Conservation (phyloP, 2,888 invertebrate genomes). For the Aproaerema taeniolella region DNA sequence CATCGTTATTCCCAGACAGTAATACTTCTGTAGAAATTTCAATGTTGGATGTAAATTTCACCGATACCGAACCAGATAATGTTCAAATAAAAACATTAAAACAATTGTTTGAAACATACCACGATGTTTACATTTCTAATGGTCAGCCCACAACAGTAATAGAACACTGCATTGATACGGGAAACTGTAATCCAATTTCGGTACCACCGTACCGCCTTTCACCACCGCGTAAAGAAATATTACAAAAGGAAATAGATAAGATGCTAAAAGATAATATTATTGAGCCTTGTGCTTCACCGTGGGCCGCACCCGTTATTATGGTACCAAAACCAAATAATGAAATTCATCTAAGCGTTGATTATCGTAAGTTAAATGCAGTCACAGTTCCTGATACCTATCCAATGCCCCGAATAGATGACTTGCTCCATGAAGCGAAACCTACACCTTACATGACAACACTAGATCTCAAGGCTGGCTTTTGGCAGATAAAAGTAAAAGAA, state of each 20-base stretch:
- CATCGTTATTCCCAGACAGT: neutral
- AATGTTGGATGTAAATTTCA: neutral
- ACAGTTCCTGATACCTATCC: constrained; percentile 26
- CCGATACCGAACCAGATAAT: constrained; percentile 3
- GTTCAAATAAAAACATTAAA: neutral
- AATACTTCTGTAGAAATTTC: neutral
- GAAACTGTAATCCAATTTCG: too few species aligned
- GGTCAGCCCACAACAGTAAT: too few species aligned
- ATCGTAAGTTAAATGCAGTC: constrained; percentile 6
- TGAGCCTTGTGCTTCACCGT: too few species aligned
- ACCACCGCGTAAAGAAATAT: too few species aligned
- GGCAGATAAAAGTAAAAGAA: constrained; percentile 24
- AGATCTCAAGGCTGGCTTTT: constrained; percentile 27
- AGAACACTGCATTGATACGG: too few species aligned
- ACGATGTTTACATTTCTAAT: too few species aligned
- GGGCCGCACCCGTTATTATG: too few species aligned
- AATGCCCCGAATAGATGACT: constrained; percentile 41
- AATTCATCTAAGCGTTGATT: constrained; percentile 3
- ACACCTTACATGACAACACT: constrained; percentile 26
- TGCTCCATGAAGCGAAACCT: constrained; percentile 29
- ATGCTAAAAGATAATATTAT: too few species aligned
- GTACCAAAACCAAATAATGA: constrained; percentile 22
- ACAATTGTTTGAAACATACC: constrained; percentile 13
- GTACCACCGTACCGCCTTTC: too few species aligned
- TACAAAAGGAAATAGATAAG: too few species aligned